Evolutionary conservation across 2,888 invertebrate species (phyloP).

Genomic region (Heteromurus nitidus): DNA sequence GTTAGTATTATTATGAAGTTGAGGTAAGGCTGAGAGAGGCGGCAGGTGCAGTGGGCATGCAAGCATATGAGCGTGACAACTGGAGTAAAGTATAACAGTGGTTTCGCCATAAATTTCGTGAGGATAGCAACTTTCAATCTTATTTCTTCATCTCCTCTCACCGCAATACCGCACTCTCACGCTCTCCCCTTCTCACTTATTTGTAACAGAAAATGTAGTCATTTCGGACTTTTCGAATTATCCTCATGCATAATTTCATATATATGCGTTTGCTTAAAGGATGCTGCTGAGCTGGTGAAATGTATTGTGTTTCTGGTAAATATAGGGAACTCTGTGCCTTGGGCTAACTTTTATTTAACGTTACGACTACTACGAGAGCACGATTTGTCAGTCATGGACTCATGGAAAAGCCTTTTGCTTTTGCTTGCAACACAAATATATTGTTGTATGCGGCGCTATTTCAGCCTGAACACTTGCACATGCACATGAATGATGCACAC

Average conservation of each 20-base stretch:
- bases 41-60: slow-evolving; percentile 7
- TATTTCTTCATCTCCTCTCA: background rate
- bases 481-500: too few species aligned
- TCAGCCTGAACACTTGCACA: too few species aligned
- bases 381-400: too few species aligned
- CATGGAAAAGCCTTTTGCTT: too few species aligned
- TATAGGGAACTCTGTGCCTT: slow-evolving; percentile 35
- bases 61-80: slow-evolving; percentile 49
- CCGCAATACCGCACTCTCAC: background rate
- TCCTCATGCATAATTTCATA: slow-evolving; percentile 1
- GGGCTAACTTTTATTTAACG: slow-evolving; percentile 34
- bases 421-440: too few species aligned
- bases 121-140: background rate
- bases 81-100: slow-evolving; percentile 22
- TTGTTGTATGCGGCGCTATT: too few species aligned
- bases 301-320: slow-evolving; percentile 26
- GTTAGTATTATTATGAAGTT: background rate
- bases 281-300: background rate
- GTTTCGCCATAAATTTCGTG: slow-evolving; percentile 6
- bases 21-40: background rate
- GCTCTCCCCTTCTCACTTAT: background rate
- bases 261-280: background rate
- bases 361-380: background rate
- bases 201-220: background rate
- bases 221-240: slow-evolving; percentile 6